phyloP scores from a whole-genome alignment of 2,797 vertebrate species.

The Ambastaia sidthimunki region DNA sequence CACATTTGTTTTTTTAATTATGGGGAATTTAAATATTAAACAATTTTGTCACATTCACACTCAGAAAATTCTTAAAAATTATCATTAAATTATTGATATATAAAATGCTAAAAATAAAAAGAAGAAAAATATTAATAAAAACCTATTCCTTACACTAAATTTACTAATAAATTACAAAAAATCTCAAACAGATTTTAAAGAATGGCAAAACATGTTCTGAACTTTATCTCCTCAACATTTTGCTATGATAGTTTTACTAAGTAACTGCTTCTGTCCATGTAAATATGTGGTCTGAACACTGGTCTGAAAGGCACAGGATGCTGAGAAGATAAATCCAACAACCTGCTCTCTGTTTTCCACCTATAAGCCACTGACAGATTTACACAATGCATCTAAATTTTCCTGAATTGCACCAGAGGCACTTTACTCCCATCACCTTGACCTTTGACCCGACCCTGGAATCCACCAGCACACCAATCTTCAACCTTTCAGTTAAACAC shows the following conservation, averaged over 20 bases:
- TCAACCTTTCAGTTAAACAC: constrained; percentile 30
- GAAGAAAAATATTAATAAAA: too few species aligned
- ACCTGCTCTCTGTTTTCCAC: neutral
- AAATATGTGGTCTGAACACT: neutral
- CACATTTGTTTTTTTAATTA: too few species aligned
- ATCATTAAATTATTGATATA: too few species aligned
- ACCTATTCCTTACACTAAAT: too few species aligned
- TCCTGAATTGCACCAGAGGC: constrained; percentile 9
- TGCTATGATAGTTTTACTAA: neutral
- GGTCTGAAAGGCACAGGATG: neutral
- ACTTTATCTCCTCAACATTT: neutral
- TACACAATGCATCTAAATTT: constrained; percentile 19
- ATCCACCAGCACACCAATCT: neutral
- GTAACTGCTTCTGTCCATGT: neutral
- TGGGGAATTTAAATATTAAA: too few species aligned
- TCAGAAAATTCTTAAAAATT: too few species aligned
- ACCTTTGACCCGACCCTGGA: constrained; percentile 28
- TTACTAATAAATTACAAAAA: too few species aligned
- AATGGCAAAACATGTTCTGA: neutral
- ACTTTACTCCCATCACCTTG: constrained; percentile 20
- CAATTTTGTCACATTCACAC: too few species aligned
- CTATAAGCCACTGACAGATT: constrained; percentile 23
- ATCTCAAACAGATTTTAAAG: neutral
- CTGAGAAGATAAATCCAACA: neutral
- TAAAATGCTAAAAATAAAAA: too few species aligned